Base-by-base conservation (phyloP, 2,888 invertebrate genomes). In the Sicus ferrugineus region DNA sequence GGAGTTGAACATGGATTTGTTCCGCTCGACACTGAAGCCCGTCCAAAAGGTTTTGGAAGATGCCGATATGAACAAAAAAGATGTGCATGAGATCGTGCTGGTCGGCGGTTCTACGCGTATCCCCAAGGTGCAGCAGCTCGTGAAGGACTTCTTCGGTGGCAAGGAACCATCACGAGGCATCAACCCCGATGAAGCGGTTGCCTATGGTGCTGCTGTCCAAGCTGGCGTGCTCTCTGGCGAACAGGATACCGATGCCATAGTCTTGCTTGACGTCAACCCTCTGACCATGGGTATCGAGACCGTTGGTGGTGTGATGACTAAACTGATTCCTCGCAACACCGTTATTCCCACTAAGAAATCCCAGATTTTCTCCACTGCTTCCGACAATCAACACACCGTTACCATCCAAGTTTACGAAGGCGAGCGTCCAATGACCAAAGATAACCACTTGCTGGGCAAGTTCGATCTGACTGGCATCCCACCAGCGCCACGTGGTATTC, bases 241-340 rank as follows among this genome's bases (percentile, higher is more conserved):
- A 88, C 96, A 98, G 86, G 96, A 96, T 83, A 97, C 97, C 2
- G 96, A 96, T 78, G 97, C 97, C 68, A 93, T 98, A 76, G 96
- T 98, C 0, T 89, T 99, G 72, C 90, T 99, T 74, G 98, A 99
- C 85, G 99, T 99, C 67, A 98, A 98, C 86, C 99, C 99, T 76
- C 89, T 99, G 75, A 98, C 99, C 75, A 91, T 99, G 92, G 99
- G 99, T 87, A 99, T 99, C 82, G 99, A 99, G 87, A 99, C 99
- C 52, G 98, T 98, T 62, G 98, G 99, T 74, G 99, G 99, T 76
- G 98, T 99, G 34, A 99, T 99, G 98, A 98, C 98, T 77, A 98
- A 98, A 85, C 89, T 99, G 68, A 99, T 99, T 83, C 94, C 96
- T 67, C 89, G 98, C 79, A 99, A 99, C 89, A 98, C 98, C 30